phyloP scores from a whole-genome alignment of 2,113 vertebrate genomes.

The Chiloscyllium plagiosum region DNA sequence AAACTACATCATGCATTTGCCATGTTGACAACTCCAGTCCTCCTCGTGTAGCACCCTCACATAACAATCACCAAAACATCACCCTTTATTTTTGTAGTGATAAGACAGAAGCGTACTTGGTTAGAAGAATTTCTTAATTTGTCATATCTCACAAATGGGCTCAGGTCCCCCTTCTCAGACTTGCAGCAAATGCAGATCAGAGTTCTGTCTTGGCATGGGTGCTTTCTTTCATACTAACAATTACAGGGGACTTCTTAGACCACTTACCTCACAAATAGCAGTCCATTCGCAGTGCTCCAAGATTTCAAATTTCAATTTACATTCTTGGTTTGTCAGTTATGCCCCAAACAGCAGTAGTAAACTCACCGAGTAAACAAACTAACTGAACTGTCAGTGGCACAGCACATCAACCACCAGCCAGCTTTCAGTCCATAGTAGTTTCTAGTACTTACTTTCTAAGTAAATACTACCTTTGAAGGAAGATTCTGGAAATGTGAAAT shows the following conservation, averaged over 20 bases:
- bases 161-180: neutral
- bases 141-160: neutral
- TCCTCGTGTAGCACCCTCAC: neutral
- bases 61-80: neutral
- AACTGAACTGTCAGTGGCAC: neutral
- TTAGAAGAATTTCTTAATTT: neutral
- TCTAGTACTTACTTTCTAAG: neutral
- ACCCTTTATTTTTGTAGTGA: neutral
- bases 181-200: neutral
- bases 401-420: neutral
- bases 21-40: neutral
- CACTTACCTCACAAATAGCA: neutral
- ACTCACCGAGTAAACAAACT: neutral
- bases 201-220: neutral
- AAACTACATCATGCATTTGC: neutral
- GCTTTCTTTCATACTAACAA: neutral
- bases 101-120: neutral
- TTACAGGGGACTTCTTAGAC: neutral
- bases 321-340: neutral
- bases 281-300: neutral
- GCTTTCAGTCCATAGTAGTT: neutral
- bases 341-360: neutral
- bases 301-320: neutral
- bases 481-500: too few relatives aligned
- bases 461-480: neutral